Evolutionary conservation across 2,797 vertebrate genomes (phyloP), one percentile per base, ranked within the genome.

Genomic region (Nyctalus aviator): DNA sequence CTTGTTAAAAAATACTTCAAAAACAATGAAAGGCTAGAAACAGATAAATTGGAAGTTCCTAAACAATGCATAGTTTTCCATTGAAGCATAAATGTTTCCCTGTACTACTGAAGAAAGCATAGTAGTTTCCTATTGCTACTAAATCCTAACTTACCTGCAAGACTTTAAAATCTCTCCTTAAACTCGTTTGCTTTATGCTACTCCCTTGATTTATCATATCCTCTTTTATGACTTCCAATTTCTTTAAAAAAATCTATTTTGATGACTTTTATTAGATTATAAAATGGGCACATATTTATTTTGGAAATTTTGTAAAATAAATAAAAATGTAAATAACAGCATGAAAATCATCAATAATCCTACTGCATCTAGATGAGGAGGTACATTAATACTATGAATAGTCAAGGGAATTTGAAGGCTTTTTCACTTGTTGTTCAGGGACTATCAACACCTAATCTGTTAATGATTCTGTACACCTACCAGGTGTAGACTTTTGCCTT

Each of bases 1-100:
- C 30, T 72, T 94, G 37, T 25, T 91, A 30, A 59, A 66, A 86
- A 90, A 72, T 84, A 71, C 2, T 23, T 94, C 32, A 95, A 79
- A 78, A 48, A 13, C 57, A 89, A 72, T 50, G 11, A 82, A 93
- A 95, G 25, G 25, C 83, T 76, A 76, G 55, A 84, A 91, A 17
- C 27, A 79, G 44, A 84, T 78, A 82, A 93, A 32, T 30, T 78
- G 37, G 18, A 95, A 50, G 3, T 89, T 17, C 23, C 6, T 93
- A 84, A 91, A 75, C 71, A 86, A 64, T 86, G 37, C 30, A 20
- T 44, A 69, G 12, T 84, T 94, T 91, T 86, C 17, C 35, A 75
- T 2, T 66, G 46, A 84, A 82, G 41, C 35, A 66, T 6, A 73
- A 15, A 79, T 21, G 53, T 79, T 79, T 75, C 12, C n/a, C 10